Evolutionary conservation across 2,797 vertebrate species (phyloP).

Genomic region (Myoxocephalus aenaeus): DNA sequence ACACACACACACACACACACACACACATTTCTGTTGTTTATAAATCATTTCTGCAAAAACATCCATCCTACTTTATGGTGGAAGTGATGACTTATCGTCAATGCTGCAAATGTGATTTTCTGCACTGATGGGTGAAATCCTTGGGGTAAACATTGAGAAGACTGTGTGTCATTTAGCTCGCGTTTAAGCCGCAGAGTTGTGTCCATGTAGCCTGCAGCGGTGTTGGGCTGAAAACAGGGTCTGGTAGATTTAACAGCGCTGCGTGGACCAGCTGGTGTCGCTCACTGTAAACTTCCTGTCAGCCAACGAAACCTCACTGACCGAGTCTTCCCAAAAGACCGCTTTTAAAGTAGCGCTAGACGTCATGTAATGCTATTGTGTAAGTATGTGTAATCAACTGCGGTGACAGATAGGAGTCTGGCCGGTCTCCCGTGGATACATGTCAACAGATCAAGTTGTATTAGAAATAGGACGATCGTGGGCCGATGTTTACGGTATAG

Average conservation of each 20-base stretch:
- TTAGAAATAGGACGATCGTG: slow-evolving; percentile 29
- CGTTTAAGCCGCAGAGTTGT: slow-evolving; percentile 28
- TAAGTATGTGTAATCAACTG: slow-evolving; percentile 62
- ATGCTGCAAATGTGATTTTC: slow-evolving; percentile 26
- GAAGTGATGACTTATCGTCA: slow-evolving; percentile 25
- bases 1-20: slow-evolving; percentile 17
- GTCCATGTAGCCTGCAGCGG: slow-evolving; percentile 45
- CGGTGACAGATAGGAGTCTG: slow-evolving; percentile 58
- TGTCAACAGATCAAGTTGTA: slow-evolving; percentile 31
- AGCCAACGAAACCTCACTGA: slow-evolving; percentile 51
- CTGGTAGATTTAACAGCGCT: slow-evolving; percentile 44
- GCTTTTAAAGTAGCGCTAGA: slow-evolving; percentile 51
- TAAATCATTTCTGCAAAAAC: slow-evolving; percentile 40
- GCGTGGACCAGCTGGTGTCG: slow-evolving; percentile 59
- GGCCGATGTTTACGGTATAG: slow-evolving; percentile 36
- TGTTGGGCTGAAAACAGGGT: slow-evolving; percentile 44
- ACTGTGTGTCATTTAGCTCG: background rate
- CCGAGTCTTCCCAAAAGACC: slow-evolving; percentile 64
- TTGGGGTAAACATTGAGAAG: slow-evolving; percentile 27
- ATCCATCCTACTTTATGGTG: slow-evolving; percentile 15
- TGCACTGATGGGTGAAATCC: slow-evolving; percentile 42
- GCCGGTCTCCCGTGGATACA: slow-evolving; percentile 23
- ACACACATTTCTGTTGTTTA: slow-evolving; percentile 29
- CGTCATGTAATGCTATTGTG: slow-evolving; percentile 34
- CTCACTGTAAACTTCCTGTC: slow-evolving; percentile 70